Evolutionary conservation across 2,797 vertebrate species (phyloP), one percentile per base, ranked within the genome.

Genomic region (Anolis apletophallus): DNA sequence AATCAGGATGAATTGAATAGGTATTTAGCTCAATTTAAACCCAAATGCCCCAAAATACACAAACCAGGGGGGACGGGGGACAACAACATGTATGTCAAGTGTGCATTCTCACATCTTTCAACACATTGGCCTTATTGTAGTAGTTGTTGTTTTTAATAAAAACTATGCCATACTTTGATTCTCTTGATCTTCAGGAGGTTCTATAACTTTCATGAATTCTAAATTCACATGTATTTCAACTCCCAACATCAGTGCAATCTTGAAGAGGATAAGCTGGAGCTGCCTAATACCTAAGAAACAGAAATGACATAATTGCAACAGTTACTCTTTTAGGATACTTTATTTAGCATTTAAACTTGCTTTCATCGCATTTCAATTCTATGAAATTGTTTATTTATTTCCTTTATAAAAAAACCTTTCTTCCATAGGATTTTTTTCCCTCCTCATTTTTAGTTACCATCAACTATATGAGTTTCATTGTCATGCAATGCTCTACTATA

Each of bases 161-260:
- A 90, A 88, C 50, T 29, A 34, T 29, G 84, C 5, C 95, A 93
- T 95, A 99, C 99, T 98, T 96, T 97, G 96, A 86, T 98, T 98
- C 95, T 98, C 98, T 93, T 99, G 98, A 94, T 99, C 97, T 94
- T 98, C 97, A 2, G 97, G 97, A 89, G 99, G 99, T 83, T 99
- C 99, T 93, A 98, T 87, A 88, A 99, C 96, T 90, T 97, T 98
- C 88, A 98, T 94, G 0, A 99, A 99, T 93, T 99, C 99, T 80
- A 99, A 96, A 6, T 98, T 99, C 95, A 99, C 97, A 1, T 99
- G 98, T 93, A 99, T 98, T 96, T 99, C 98, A 1, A 99, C 98
- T 5, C 97, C 99, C 40, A 99, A 91, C n/a, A 99, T 95, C 88
- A 99, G 96, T 52, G 98, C 98, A 52, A 99, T 96, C 95, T 99